Base-by-base conservation (phyloP, 2,113 vertebrate species). In the Elachura formosa region DNA sequence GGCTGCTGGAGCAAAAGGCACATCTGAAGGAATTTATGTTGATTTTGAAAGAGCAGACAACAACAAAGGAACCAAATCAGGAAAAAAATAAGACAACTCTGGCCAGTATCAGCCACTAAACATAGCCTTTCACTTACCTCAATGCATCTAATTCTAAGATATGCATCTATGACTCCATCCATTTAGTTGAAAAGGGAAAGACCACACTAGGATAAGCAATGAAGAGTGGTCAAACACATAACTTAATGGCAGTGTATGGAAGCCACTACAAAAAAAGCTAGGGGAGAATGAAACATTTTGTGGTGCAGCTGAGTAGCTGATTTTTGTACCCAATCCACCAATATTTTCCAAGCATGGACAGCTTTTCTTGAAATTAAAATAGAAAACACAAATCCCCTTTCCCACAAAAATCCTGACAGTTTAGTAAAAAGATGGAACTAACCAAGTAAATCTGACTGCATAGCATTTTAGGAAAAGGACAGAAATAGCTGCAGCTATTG, bases 151-250 rank as follows among this genome's bases (percentile, higher is more conserved):
- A 98, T 97, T 97, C 97, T 97, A 97, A 97, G 97, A 97, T 97
- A 94, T 2, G 43, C 82, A 94, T 97, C 97, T 97, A 95, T 97
- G 95, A 97, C 97, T 98, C 97, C 89, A 96, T 96, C 94, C 94
- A 95, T 96, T 97, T 86, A 74, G 66, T 93, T 97, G 96, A 97
- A 97, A 98, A 97, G 94, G 95, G 92, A 97, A 96, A 97, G 97
- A 98, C 98, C 98, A 97, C 98, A 98, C 96, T 95, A 97, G 97
- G 91, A 96, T 97, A 97, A 97, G 97, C 95, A 96, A 95, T 45
- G 94, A 96, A 90, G 96, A 95, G 97, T 97, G 97, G 97, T 96
- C 97, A 97, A 94, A 97, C 88, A 93, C 96, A 97, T 95, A 97
- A 96, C 90, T 91, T 98, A 97, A 97, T 97, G 94, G 95, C 94